These are phyloP conservation scores for Variabilichromis moorii DNA, from an alignment of 2,113 vertebrate species.

Conservation along the genomic window DNA sequence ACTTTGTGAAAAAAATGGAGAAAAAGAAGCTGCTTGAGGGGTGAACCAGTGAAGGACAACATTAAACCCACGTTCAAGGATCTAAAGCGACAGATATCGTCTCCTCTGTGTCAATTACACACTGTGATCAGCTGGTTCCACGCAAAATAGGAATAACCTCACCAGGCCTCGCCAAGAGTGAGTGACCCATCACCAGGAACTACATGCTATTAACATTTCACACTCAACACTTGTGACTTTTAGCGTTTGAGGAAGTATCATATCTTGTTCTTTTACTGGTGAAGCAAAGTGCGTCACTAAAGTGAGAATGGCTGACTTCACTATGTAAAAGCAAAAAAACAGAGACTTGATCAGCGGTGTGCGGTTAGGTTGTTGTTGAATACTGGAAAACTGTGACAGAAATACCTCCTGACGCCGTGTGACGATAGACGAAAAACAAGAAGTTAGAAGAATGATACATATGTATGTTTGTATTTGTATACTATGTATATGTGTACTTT, in stretches of 20 bases:
- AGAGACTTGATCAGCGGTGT: background rate
- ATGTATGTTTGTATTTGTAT: background rate
- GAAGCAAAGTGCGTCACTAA: background rate
- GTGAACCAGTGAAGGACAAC: background rate
- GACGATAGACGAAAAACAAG: background rate
- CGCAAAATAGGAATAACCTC: background rate
- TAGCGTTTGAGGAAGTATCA: slow-evolving; percentile 8
- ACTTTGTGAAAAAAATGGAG: background rate
- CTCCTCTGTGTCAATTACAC: background rate
- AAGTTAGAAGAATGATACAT: background rate
- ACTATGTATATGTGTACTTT: background rate
- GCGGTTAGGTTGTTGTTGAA: background rate
- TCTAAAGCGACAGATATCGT: background rate
- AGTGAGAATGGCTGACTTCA: background rate
- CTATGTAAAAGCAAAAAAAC: background rate
- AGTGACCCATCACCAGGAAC: background rate
- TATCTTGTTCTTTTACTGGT: background rate
- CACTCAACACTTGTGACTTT: background rate
- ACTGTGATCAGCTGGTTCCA: background rate
- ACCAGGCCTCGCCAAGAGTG: background rate
- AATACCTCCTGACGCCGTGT: background rate
- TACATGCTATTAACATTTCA: background rate
- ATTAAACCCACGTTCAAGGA: background rate
- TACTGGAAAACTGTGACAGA: background rate
- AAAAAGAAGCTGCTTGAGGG: background rate